These are phyloP conservation scores for Aethes cnicana DNA, from an alignment of 2,888 invertebrate species.

Conservation along the genomic window DNA sequence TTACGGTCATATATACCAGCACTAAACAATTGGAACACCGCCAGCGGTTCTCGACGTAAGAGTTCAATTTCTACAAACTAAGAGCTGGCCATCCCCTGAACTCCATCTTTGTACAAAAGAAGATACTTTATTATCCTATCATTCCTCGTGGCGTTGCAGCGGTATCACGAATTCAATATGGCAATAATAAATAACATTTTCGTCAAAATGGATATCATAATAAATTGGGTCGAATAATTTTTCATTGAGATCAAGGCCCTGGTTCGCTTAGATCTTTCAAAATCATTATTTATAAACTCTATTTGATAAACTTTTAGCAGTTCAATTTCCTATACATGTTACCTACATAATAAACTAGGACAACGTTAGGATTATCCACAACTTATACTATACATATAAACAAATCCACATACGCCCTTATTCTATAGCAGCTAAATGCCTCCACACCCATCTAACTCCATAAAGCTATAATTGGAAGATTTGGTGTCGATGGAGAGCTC, in stretches of 20 bases:
- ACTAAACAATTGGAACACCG: slow-evolving; percentile 49
- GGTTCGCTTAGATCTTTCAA: slow-evolving; percentile 57
- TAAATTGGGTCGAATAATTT: slow-evolving; percentile 53
- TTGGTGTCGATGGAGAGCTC: slow-evolving; percentile 70
- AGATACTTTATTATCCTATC: slow-evolving; percentile 13
- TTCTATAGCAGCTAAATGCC: slow-evolving; percentile 74
- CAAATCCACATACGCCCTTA: slow-evolving; percentile 75
- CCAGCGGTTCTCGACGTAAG: slow-evolving; percentile 56
- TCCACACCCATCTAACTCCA: slow-evolving; percentile 64
- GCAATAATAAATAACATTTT: slow-evolving; percentile 45
- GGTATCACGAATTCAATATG: slow-evolving; percentile 50
- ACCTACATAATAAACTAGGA: slow-evolving; percentile 71
- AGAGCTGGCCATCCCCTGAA: slow-evolving; percentile 29
- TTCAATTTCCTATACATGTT: slow-evolving; percentile 73
- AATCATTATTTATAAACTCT: slow-evolving; percentile 63
- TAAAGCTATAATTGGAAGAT: slow-evolving; percentile 77
- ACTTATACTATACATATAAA: slow-evolving; percentile 76
- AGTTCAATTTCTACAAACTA: slow-evolving; percentile 26
- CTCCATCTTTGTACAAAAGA: slow-evolving; percentile 38
- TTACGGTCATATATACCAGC: slow-evolving; percentile 18
- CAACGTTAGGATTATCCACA: slow-evolving; percentile 78
- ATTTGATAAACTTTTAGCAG: slow-evolving; percentile 59
- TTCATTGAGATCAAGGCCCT: slow-evolving; percentile 71
- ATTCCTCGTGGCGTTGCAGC: slow-evolving; percentile 25
- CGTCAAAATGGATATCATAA: slow-evolving; percentile 50